Conservation (phyloP, 2,113 vertebrate genomes). For the Genyomyrus donnyi region DNA sequence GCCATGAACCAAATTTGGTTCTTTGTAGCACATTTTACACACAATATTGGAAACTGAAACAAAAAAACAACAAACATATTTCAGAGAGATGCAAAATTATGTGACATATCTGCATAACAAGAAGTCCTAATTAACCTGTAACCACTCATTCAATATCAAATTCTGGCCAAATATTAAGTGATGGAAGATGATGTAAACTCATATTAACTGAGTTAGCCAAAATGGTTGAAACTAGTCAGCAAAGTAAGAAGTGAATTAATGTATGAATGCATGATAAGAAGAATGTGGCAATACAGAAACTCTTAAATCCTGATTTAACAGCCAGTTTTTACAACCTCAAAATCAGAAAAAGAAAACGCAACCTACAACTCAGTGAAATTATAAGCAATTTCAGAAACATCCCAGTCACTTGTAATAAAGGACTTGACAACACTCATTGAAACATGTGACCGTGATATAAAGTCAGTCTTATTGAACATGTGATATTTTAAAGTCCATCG, state of each 20-base stretch:
- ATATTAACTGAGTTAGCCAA: background rate
- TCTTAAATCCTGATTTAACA: background rate
- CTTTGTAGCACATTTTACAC: background rate
- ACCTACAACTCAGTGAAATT: background rate
- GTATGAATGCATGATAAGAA: background rate
- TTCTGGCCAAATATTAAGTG: background rate
- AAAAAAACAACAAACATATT: background rate
- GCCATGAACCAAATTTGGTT: background rate
- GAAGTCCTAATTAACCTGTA: background rate
- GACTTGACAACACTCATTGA: background rate
- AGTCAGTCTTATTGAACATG: background rate
- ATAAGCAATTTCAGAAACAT: background rate
- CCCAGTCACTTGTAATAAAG: background rate
- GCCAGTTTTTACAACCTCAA: background rate
- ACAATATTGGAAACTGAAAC: background rate
- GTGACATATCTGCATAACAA: background rate
- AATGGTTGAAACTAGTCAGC: background rate
- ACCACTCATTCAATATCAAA: background rate
- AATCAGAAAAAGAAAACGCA: background rate
- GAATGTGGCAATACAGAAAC: background rate
- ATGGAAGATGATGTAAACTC: background rate
- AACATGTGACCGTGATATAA: background rate
- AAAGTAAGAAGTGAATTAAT: background rate
- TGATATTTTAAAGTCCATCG: background rate
- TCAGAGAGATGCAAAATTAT: background rate